phyloP scores from a whole-genome alignment of 2,113 vertebrate genomes.

The Chinchilla lanigera region DNA sequence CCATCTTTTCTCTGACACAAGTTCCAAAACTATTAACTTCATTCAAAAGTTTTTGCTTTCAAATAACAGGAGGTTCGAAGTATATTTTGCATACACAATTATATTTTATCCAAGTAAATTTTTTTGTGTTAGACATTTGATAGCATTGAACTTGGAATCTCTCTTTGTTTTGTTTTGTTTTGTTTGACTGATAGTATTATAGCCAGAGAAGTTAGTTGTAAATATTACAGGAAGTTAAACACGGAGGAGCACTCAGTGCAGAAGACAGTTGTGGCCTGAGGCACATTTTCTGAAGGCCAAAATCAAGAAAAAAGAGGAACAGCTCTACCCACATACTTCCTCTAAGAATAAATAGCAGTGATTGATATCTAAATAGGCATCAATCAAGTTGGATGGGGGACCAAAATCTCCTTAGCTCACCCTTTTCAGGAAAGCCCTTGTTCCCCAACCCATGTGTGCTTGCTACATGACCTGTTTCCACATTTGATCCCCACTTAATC shows the following conservation, averaged over 20 bases:
- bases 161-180: neutral
- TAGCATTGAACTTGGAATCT: constrained; percentile 47
- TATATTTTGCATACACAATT: neutral
- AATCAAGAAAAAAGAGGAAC: no score
- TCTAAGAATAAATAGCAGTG: no score
- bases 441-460: no score
- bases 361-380: no score
- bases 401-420: no score
- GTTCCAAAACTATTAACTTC: neutral
- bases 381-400: no score
- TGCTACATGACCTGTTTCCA: neutral
- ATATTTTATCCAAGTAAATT: neutral
- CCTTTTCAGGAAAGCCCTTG: no score
- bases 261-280: no score
- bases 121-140: neutral
- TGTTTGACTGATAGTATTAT: neutral
- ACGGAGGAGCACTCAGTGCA: neutral
- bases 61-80: neutral
- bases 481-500: neutral
- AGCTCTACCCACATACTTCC: no score
- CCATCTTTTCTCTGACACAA: neutral
- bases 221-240: neutral
- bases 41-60: neutral
- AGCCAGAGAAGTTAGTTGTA: neutral
- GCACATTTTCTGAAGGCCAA: no score